Conservation (phyloP, 2,888 invertebrate species). For the Cheilosia soror region DNA sequence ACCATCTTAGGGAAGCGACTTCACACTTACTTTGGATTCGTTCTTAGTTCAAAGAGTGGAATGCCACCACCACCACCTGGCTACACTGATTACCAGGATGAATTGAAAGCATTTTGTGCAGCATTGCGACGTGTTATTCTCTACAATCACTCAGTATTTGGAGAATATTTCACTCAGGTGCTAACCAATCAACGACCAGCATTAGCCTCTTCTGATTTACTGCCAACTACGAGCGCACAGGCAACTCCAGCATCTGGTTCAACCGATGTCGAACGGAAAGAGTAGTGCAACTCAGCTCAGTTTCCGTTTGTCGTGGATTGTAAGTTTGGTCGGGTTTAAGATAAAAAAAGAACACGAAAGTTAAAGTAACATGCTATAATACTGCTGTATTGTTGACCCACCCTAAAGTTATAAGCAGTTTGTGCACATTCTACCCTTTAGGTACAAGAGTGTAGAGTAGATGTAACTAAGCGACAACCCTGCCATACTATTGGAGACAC, state of each 20-base stretch:
- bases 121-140: conserved; percentile 82
- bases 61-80: conserved; percentile 81
- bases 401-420: conserved; percentile 49
- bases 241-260: conserved; percentile 1
- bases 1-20: conserved; percentile 81
- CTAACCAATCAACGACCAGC: conserved; percentile 78
- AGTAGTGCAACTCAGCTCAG: conserved; percentile 41
- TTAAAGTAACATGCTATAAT: conserved; percentile 33
- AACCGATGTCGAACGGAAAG: conserved; percentile 28
- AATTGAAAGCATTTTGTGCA: conserved; percentile 80
- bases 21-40: conserved; percentile 80
- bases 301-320: conserved; percentile 41
- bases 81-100: conserved; percentile 81
- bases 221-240: conserved; percentile 28
- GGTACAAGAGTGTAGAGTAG: conserved; percentile 43
- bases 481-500: conserved; percentile 61
- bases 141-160: conserved; percentile 83
- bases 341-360: conserved; percentile 11
- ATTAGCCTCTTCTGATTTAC: conserved; percentile 37
- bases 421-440: conserved; percentile 28
- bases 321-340: conserved; percentile 69
- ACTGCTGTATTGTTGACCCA: conserved; percentile 49
- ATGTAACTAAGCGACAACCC: conserved; percentile 56
- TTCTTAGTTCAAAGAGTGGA: conserved; percentile 78
- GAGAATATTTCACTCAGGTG: conserved; percentile 81